phyloP scores from a whole-genome alignment of 2,797 vertebrate species.

The Carapus acus region DNA sequence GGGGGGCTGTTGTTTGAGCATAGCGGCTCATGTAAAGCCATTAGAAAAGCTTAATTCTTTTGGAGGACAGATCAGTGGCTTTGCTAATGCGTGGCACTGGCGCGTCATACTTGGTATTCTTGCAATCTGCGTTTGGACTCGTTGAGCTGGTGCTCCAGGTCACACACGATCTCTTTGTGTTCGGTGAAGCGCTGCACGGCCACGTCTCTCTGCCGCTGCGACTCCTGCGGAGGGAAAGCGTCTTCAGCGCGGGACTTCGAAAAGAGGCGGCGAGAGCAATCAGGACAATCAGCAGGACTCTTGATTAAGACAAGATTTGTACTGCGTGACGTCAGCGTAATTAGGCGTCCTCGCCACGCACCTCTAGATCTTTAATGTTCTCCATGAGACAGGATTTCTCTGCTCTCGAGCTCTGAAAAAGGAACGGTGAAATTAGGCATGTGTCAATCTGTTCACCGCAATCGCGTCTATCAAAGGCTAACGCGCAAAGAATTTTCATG shows the following conservation, averaged over 20 bases:
- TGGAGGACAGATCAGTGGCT: neutral
- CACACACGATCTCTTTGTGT: conserved; percentile 79
- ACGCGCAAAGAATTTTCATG: no score
- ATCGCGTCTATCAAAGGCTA: no score
- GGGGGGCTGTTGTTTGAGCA: conserved; percentile 45
- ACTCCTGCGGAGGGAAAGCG: conserved; percentile 74
- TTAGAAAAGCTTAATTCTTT: conserved; percentile 25
- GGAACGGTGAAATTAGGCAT: no score
- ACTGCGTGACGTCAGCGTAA: no score
- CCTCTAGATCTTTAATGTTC: conserved; percentile 79
- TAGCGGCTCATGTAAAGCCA: conserved; percentile 17
- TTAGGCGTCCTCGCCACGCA: no score
- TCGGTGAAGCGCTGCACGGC: conserved; percentile 77
- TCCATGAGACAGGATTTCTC: conserved; percentile 84
- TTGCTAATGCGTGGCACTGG: conserved; percentile 1
- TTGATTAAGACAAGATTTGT: no score
- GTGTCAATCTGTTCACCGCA: no score
- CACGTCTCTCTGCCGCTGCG: conserved; percentile 70
- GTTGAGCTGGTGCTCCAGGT: conserved; percentile 79
- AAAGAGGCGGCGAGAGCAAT: no score
- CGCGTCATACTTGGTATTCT: conserved; percentile 72
- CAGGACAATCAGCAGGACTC: no score
- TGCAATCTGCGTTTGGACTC: conserved; percentile 76
- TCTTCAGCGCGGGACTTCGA: no score
- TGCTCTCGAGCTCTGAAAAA: conserved; percentile 77